Conservation (phyloP, 2,113 vertebrate genomes). For the Gorilla gorilla region DNA sequence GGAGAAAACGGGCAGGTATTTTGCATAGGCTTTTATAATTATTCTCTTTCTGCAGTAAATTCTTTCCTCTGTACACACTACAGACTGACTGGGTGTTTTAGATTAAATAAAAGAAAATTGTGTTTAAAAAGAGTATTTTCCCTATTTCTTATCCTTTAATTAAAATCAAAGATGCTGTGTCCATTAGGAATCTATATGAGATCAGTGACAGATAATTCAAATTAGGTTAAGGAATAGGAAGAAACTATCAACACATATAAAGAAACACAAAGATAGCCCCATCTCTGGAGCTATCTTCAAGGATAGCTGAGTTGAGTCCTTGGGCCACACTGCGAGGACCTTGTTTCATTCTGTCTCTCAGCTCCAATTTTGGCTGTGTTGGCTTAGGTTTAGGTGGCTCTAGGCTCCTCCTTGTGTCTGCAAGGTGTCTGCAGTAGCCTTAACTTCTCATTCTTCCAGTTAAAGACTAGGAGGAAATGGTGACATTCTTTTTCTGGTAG, state of each 20-base stretch:
- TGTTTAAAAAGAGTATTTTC: background rate
- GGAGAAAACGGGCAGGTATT: slow-evolving; percentile 4
- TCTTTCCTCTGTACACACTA: background rate
- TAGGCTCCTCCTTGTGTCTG: background rate
- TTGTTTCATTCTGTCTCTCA: background rate
- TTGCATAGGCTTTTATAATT: slow-evolving; percentile 53
- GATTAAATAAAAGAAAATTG: slow-evolving; percentile 8
- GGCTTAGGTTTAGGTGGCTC: no score
- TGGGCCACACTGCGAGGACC: background rate
- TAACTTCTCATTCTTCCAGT: background rate
- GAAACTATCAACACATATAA: background rate
- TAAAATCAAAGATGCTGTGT: background rate
- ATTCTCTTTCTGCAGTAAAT: slow-evolving; percentile 43
- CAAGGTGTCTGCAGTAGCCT: background rate
- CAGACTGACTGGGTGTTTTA: background rate
- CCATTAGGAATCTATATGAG: background rate
- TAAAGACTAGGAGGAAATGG: background rate
- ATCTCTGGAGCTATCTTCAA: background rate
- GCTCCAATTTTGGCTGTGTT: background rate
- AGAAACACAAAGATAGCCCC: background rate
- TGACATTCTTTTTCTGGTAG: background rate
- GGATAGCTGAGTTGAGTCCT: background rate
- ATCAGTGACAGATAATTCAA: background rate
- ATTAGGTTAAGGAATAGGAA: background rate
- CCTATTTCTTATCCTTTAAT: background rate